These are phyloP conservation scores for Antheraea assamensis DNA, from an alignment of 2,888 invertebrate species.

Conservation along the genomic window DNA sequence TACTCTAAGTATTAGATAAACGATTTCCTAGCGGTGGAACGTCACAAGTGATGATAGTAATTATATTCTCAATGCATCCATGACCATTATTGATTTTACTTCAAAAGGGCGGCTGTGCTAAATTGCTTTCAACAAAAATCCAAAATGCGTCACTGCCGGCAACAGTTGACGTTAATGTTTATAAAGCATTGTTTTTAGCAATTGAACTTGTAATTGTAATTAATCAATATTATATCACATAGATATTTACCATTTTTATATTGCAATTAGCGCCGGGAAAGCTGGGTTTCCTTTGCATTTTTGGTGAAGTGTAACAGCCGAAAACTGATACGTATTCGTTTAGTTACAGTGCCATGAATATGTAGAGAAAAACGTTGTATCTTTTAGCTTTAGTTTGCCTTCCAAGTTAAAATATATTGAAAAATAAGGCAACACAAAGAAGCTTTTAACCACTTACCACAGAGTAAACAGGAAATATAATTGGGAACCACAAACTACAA, in stretches of 20 bases:
- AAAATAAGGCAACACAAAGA: neutral
- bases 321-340: neutral
- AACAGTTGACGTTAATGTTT: neutral
- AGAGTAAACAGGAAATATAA: too few species aligned
- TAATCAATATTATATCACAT: neutral
- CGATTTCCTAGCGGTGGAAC: too few species aligned
- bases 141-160: neutral
- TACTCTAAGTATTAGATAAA: too few species aligned
- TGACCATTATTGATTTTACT: neutral
- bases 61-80: neutral
- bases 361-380: neutral
- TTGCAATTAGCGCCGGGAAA: conserved; percentile 70
- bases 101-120: neutral
- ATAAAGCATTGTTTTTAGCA: neutral
- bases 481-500: too few species aligned
- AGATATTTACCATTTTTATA: conserved; percentile 69
- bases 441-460: too few species aligned
- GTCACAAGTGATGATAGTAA: neutral
- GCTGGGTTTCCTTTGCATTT: conserved; percentile 74
- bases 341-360: neutral
- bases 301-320: conserved; percentile 25
- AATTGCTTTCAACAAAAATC: neutral
- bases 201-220: neutral
- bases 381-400: neutral
- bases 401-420: neutral